Evolutionary conservation across 2,113 vertebrate species (phyloP).

Genomic region (Xenotilapia caudafasciata): DNA sequence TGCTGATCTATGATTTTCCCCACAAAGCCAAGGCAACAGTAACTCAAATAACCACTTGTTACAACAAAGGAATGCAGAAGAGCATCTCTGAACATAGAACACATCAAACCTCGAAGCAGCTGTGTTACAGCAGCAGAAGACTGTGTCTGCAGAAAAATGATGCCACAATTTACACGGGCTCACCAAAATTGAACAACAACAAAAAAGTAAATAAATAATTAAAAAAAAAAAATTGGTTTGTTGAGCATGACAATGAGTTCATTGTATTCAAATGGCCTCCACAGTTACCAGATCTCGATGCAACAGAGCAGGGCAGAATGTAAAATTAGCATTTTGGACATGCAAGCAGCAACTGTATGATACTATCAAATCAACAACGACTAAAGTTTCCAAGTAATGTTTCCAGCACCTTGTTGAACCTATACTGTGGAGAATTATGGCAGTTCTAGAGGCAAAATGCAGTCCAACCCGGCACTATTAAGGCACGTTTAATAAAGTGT

Average conservation of each 20-base stretch:
- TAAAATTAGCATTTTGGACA: not conserved
- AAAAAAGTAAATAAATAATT: not conserved
- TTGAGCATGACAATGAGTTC: not conserved
- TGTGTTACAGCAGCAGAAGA: not conserved
- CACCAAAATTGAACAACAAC: not conserved
- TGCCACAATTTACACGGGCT: not conserved
- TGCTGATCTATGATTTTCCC: not conserved
- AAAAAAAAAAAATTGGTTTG: accelerated
- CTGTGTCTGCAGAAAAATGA: not conserved
- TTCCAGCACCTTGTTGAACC: not conserved
- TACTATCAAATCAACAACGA: not conserved
- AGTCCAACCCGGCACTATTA: not conserved
- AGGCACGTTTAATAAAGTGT: not conserved
- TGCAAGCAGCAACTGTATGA: not conserved
- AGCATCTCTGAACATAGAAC: not conserved
- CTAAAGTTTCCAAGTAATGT: not conserved
- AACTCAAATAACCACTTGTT: not conserved
- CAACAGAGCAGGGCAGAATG: not conserved
- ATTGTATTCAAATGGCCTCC: not conserved
- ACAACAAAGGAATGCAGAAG: not conserved
- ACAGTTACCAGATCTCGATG: not conserved
- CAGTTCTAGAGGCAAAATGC: not conserved
- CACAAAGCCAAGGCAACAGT: not conserved
- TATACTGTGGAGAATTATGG: not conserved
- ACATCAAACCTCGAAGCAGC: not conserved